phyloP scores from a whole-genome alignment of 2,888 invertebrate genomes.

The Erebia epiphron region DNA sequence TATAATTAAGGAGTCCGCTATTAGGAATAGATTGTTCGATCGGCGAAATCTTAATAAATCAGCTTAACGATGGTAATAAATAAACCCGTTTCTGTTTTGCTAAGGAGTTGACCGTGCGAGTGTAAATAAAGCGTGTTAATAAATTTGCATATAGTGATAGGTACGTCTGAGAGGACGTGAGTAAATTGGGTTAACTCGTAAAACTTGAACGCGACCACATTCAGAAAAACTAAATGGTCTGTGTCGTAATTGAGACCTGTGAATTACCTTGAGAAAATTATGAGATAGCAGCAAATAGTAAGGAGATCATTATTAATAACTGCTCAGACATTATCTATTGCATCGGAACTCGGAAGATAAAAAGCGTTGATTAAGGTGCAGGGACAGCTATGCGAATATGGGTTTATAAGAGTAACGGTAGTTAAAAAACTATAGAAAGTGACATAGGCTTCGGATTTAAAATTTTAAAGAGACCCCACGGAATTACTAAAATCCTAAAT shows the following conservation, averaged over 20 bases:
- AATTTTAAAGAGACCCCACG: too few species aligned
- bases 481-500: too few species aligned
- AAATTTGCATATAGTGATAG: constrained; percentile 70
- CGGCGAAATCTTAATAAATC: constrained; percentile 44
- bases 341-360: too few species aligned
- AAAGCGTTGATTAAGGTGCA: too few species aligned
- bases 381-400: too few species aligned
- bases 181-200: constrained; percentile 54
- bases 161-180: constrained; percentile 60
- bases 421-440: too few species aligned
- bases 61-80: constrained; percentile 45
- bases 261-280: neutral
- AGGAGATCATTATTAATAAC: too few species aligned
- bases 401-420: too few species aligned
- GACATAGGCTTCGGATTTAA: too few species aligned
- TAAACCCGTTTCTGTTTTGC: constrained; percentile 47
- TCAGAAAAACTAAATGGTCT: constrained; percentile 47
- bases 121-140: constrained; percentile 64
- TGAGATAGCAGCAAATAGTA: too few species aligned
- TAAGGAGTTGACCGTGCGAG: constrained; percentile 52
- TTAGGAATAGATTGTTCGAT: constrained; percentile 37
- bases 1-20: constrained; percentile 29
- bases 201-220: constrained; percentile 54
- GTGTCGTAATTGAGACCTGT: neutral
- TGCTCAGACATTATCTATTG: too few species aligned